phyloP scores from a whole-genome alignment of 2,113 vertebrate species.

The Caranx melampygus region DNA sequence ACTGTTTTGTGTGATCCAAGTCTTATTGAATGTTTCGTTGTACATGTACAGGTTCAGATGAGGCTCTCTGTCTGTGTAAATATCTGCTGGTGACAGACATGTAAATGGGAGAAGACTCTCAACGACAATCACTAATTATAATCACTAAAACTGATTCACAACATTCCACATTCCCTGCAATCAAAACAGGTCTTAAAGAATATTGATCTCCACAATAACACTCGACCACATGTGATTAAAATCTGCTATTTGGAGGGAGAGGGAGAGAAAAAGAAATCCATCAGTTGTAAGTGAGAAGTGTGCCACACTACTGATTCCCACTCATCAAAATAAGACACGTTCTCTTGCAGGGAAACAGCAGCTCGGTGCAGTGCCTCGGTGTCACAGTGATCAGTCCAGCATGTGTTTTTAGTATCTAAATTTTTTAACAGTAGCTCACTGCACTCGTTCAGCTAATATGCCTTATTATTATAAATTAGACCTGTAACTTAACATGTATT shows the following conservation, averaged over 20 bases:
- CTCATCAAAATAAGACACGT: constrained; percentile 18
- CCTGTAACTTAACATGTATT: constrained; percentile 6
- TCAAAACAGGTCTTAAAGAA: constrained; percentile 45
- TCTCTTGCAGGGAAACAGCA: not conserved
- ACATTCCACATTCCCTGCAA: constrained; percentile 75
- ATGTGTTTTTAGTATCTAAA: constrained; percentile 40
- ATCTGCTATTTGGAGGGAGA: not conserved
- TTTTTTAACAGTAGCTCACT: constrained; percentile 55
- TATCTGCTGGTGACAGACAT: constrained; percentile 4
- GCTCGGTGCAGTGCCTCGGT: not conserved
- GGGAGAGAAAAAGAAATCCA: not conserved
- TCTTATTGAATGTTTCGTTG: constrained; percentile 66
- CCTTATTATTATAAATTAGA: constrained; percentile 26
- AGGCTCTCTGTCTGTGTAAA: constrained; percentile 46
- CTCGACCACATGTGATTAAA: not conserved
- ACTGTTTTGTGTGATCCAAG: constrained; percentile 50
- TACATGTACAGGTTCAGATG: constrained; percentile 42
- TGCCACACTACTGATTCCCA: constrained; percentile 55
- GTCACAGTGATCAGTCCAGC: constrained; percentile 11
- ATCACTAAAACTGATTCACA: constrained; percentile 41
- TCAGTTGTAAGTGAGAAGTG: constrained; percentile 10
- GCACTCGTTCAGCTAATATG: constrained; percentile 30
- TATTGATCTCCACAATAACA: constrained; percentile 14
- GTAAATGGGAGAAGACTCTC: constrained; percentile 40
- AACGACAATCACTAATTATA: constrained; percentile 71